Evolutionary conservation across 2,888 invertebrate genomes (phyloP).

Genomic region (Cecidostiba fungosa): DNA sequence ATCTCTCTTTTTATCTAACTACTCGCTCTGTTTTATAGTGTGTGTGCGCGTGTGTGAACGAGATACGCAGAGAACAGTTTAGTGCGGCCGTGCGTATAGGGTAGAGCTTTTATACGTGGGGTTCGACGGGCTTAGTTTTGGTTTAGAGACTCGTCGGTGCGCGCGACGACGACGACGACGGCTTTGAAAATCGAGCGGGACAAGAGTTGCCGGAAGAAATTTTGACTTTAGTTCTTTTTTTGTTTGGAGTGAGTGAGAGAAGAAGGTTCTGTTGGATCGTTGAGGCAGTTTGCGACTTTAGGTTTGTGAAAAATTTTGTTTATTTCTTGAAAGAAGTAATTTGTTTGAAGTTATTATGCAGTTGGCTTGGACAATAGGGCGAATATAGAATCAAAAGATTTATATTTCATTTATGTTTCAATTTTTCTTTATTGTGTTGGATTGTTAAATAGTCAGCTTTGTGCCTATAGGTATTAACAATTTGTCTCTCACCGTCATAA

Average conservation of each 20-base stretch:
- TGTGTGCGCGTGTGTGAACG: background rate
- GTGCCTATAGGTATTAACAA: background rate
- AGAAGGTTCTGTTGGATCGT: background rate
- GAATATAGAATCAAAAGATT: too few relatives aligned
- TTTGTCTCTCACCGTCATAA: background rate
- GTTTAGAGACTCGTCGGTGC: slow-evolving; percentile 1
- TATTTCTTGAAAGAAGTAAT: background rate
- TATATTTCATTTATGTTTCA: too few relatives aligned
- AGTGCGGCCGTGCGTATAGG: background rate
- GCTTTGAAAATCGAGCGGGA: background rate
- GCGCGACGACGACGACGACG: background rate
- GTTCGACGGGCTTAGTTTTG: slow-evolving; percentile 1
- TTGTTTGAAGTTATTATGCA: too few relatives aligned
- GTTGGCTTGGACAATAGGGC: too few relatives aligned
- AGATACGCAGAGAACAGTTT: background rate
- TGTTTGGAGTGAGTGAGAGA: background rate
- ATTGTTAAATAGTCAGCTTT: too few relatives aligned
- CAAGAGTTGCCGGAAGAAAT: background rate
- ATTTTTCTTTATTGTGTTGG: too few relatives aligned
- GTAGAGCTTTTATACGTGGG: background rate
- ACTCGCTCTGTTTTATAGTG: background rate
- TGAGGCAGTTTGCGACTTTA: background rate
- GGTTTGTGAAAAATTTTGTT: background rate
- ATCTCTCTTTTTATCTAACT: background rate
- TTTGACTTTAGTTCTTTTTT: background rate